A percentile compares a stretch with the other conserved stretches of the same genome.
Conservation (phyloP, 2,888 invertebrate species). For the Napeogenes inachia region DNA sequence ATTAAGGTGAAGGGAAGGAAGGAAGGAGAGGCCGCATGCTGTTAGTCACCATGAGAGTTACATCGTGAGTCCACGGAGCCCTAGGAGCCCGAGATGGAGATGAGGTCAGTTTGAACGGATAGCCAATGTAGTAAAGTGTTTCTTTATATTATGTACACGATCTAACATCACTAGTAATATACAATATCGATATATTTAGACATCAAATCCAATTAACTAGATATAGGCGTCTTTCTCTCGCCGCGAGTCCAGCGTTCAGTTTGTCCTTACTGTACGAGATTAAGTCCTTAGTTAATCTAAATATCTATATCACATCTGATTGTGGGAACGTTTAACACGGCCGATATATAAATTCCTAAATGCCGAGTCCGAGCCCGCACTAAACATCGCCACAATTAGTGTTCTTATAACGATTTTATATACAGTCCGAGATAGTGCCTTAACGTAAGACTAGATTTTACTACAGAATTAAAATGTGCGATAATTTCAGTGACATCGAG, state of each 20-base stretch:
- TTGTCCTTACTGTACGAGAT: slow-evolving; percentile 59
- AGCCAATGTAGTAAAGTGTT: not conserved
- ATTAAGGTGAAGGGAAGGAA: slow-evolving; percentile 44
- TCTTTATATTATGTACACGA: slow-evolving; percentile 6
- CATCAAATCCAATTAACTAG: slow-evolving; percentile 52
- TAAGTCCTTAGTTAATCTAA: slow-evolving; percentile 61
- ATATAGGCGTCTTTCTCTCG: slow-evolving; percentile 55
- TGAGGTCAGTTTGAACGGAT: not conserved
- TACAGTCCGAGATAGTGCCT: slow-evolving; percentile 71
- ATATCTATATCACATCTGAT: slow-evolving; percentile 68
- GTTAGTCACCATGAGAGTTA: slow-evolving; percentile 41
- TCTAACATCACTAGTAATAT: slow-evolving; percentile 30
- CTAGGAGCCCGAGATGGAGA: not conserved
- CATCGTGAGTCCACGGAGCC: slow-evolving; percentile 23
- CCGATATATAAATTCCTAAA: slow-evolving; percentile 38
- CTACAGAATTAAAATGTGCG: slow-evolving; percentile 66
- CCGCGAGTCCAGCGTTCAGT: slow-evolving; percentile 37
- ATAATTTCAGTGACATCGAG: slow-evolving; percentile 46
- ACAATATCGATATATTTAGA: slow-evolving; percentile 49
- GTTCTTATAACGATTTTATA: slow-evolving; percentile 60
- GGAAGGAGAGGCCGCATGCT: slow-evolving; percentile 57
- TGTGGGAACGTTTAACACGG: slow-evolving; percentile 60
- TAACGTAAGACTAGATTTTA: slow-evolving; percentile 77
- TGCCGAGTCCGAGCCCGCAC: slow-evolving; percentile 41
- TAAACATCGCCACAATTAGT: slow-evolving; percentile 61